These are phyloP conservation scores for Leucoptera coffeella DNA, from an alignment of 2,888 invertebrate genomes.

Conservation along the genomic window DNA sequence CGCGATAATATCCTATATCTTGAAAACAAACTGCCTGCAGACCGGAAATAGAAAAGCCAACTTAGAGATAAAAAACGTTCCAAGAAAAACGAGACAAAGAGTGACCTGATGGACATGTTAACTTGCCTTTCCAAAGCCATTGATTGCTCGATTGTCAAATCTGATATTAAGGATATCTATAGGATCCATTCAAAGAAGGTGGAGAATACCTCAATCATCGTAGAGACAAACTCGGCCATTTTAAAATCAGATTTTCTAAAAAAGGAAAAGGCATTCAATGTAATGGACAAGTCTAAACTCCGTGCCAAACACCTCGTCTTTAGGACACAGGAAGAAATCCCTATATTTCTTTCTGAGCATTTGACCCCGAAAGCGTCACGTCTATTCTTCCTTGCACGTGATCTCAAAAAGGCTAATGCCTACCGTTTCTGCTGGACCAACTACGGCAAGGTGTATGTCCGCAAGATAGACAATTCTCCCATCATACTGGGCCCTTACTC, in stretches of 20 bases:
- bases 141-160: constrained; percentile 4
- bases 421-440: constrained; percentile 6
- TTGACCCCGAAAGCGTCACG: constrained; percentile 1
- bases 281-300: constrained; percentile 1
- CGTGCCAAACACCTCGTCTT: constrained; percentile 2
- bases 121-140: constrained; percentile 4
- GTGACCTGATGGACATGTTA: constrained; percentile 7
- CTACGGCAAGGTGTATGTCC: constrained; percentile 5
- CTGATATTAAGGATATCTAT: constrained; percentile 8
- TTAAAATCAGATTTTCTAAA: constrained; percentile 1
- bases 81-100: constrained; percentile 6
- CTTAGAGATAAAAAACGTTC: constrained; percentile 8
- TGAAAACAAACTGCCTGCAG: too few relatives aligned
- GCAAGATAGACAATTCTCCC: constrained; percentile 4
- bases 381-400: background rate
- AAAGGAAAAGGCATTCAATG: constrained; percentile 2
- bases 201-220: constrained; percentile 8
- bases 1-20: too few relatives aligned
- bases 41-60: constrained; percentile 4
- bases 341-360: background rate
- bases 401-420: constrained; percentile 1
- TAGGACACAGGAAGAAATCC: constrained; percentile 1
- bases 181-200: constrained; percentile 4
- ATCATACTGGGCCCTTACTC: too few relatives aligned
- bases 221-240: background rate